Evolutionary conservation across 2,888 invertebrate species (phyloP), one percentile per base, ranked within the genome.

Genomic region (Acronicta aceris): DNA sequence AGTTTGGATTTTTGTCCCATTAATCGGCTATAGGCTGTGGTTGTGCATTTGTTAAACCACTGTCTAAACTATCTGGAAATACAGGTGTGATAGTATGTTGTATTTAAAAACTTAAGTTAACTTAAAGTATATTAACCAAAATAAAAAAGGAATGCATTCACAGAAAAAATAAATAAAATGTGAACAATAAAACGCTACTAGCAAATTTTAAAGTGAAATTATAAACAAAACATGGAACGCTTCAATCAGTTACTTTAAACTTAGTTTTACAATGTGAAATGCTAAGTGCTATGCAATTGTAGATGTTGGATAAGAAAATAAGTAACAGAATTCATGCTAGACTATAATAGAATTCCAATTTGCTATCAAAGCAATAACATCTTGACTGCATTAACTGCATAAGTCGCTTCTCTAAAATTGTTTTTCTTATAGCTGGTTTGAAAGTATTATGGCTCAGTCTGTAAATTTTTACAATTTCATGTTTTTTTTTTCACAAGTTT

Each of bases 311-410:
- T 76, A 76, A 76, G 69, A 59, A 63, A 72, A 70, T 72, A 70
- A 71, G 65, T 76, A 76, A 69, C 67, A 75, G 73, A 71, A 72
- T 68, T 71, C 59, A 65, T 63, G 69, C 65, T 62, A 65, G 56
- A 71, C 61, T 65, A 69, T 76, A 78, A 78, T 78, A 75, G 66
- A 77, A 77, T 75, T 73, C 64, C 67, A 77, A 77, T 77, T 76
- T 69, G 56, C 53, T 78, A 78, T 74, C 73, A 46, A 48, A 54
- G 57, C 65, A 67, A 67, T 72, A 71, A 65, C 60, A 77, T 75
- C 77, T 66, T 66, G 58, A 71, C 57, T 67, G 61, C 65, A 66
- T 74, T 65, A 68, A 74, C 67, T 71, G 52, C 67, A 55, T 65
- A 63, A 60, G 72, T 72, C 56, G 57, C 54, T 64, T 64, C 61